Evolutionary conservation across 2,113 vertebrate species (phyloP).

Genomic region (Brachirus orientalis): DNA sequence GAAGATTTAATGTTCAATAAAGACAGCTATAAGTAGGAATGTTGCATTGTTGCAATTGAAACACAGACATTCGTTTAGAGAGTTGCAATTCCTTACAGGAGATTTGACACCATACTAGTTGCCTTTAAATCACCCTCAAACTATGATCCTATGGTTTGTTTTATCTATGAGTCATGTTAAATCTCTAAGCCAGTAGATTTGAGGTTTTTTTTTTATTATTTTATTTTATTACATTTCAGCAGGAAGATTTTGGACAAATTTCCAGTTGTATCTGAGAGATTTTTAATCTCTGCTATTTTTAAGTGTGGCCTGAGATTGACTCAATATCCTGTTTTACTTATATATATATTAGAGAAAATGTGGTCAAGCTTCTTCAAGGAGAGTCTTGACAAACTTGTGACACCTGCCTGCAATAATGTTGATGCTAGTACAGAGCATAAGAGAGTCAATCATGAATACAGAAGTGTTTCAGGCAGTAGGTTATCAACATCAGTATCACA

Average conservation of each 20-base stretch:
- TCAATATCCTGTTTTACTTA: slow-evolving; percentile 37
- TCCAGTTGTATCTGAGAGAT: slow-evolving; percentile 10
- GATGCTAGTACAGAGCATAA: too few species aligned
- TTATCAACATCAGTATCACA: too few species aligned
- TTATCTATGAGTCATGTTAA: background rate
- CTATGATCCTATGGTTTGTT: background rate
- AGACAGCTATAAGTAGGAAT: background rate
- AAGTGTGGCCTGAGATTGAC: slow-evolving; percentile 16
- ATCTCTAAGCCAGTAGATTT: background rate
- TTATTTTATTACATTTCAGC: background rate
- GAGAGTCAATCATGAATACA: too few species aligned
- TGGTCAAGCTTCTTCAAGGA: slow-evolving; percentile 7
- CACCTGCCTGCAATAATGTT: too few species aligned
- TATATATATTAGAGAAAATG: slow-evolving; percentile 11
- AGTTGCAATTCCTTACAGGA: background rate
- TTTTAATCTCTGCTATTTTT: slow-evolving; percentile 4
- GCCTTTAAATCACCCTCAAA: background rate
- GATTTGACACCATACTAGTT: too few species aligned
- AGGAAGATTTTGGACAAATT: slow-evolving; percentile 5
- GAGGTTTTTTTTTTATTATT: background rate
- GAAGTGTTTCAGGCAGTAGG: too few species aligned
- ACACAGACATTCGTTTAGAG: background rate
- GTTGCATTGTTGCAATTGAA: background rate
- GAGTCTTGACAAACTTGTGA: background rate
- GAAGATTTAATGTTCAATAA: slow-evolving; percentile 2